Percentiles rank a stretch among this genome's conserved stretches.
Conservation (phyloP, 1,140 invertebrate species). For the Drosophila eugracilis region DNA sequence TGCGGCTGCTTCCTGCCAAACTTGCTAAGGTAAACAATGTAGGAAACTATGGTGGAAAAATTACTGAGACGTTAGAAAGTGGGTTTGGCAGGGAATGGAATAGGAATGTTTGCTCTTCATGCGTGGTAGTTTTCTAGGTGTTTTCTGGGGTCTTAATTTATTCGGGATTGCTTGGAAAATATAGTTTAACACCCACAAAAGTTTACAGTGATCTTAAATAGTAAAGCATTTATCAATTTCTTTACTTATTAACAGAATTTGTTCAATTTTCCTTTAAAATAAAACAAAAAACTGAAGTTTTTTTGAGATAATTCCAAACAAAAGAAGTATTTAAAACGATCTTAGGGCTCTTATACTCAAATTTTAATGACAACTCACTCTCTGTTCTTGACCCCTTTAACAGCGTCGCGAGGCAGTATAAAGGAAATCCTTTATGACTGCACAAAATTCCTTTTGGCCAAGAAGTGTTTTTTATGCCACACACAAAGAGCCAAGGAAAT, state of each 20-base stretch:
- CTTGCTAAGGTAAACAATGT: constrained; percentile 20
- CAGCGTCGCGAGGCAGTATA: constrained; percentile 3
- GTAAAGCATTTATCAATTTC: no score
- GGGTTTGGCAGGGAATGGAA: constrained; percentile 2
- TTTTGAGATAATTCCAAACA: no score
- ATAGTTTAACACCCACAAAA: background rate
- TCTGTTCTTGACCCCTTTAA: background rate
- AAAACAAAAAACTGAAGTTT: no score
- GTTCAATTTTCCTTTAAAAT: no score
- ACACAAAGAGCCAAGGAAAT: constrained; percentile 28
- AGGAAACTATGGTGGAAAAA: constrained; percentile 8
- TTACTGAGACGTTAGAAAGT: constrained; percentile 7
- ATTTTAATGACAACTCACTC: constrained; percentile 6
- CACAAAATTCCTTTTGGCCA: constrained; percentile 3
- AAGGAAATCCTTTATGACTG: constrained; percentile 29
- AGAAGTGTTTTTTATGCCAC: constrained; percentile 15
- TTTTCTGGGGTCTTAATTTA: constrained; percentile 11
- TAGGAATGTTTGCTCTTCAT: constrained; percentile 1
- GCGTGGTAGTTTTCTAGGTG: background rate
- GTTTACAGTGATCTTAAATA: no score
- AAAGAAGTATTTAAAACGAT: background rate
- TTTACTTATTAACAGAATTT: no score
- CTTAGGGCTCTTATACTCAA: background rate
- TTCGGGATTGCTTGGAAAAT: background rate
- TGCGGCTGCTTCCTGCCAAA: constrained; percentile 23